phyloP scores from a whole-genome alignment of 2,113 vertebrate genomes.

The Chelonoidis abingdonii region DNA sequence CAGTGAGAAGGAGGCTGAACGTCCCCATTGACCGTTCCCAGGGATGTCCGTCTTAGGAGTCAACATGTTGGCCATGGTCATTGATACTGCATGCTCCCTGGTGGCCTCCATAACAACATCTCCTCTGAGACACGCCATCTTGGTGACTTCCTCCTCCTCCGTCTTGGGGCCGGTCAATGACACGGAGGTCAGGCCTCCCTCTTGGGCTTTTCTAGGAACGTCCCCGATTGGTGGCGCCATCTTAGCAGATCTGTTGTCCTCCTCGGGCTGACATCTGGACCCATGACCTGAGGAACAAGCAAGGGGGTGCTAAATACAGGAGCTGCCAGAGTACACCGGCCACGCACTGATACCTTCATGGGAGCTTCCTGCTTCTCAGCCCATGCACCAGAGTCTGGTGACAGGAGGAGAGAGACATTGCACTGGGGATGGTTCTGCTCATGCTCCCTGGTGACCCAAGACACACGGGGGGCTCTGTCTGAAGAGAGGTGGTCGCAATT shows the following conservation, averaged over 20 bases:
- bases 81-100: background rate
- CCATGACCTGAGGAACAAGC: background rate
- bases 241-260: background rate
- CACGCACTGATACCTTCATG: background rate
- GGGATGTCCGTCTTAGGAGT: background rate
- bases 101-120: background rate
- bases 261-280: background rate
- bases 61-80: background rate
- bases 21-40: background rate
- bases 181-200: background rate
- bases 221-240: background rate
- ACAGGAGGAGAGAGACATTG: background rate
- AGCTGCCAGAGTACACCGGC: background rate
- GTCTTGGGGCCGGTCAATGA: background rate
- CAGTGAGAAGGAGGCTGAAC: background rate
- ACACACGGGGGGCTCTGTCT: no score
- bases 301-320: background rate
- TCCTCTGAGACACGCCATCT: background rate
- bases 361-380: no score
- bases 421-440: background rate
- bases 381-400: background rate
- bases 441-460: no score
- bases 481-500: background rate
- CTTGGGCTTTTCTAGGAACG: background rate
- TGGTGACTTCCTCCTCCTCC: background rate